Evolutionary conservation across 2,888 invertebrate genomes (phyloP), one percentile per base, ranked within the genome.

Genomic region (Phortica magna): DNA sequence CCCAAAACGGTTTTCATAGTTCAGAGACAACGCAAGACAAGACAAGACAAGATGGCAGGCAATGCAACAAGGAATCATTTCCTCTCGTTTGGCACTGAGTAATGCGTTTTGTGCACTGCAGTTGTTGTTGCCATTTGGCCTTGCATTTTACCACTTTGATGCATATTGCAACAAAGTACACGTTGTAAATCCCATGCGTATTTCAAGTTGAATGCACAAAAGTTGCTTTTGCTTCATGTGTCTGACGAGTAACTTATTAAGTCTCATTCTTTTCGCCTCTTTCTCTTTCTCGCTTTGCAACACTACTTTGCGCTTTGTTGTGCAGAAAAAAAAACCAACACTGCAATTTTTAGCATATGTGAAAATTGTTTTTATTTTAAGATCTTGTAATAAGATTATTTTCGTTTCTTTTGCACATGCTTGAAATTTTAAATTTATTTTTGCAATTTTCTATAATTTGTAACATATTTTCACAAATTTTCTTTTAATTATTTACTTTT

Each of bases 401-500:
- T 19, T 0, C 0, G 19, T 61, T 61, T 61, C 3, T 61, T 61
- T 61, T 19, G 9, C 3, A 4, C 31, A 31, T 31, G 31, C 5
- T 4, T 7, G 19, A 61, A 19, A 19, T 61, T 61, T 19, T 19
- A 5, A 17, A 48, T 48, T 48, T 6, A 48, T 2, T 6, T 48
- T 48, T 14, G 48, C 14, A 9, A 48, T 48, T 9, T 14, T 14
- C 9, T 12, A 48, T 48, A 48, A 14, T 6, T 12, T 48, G 14
- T 6, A 48, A 48, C 48, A 9, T 48, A 48, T 48, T 48, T 0
- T 9, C 2, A 48, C 48, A 6, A 48, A 48, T 48, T 41, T n/a
- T n/a, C n/a, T n/a, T n/a, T n/a, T n/a, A n/a, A n/a, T n/a, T 73
- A 7, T 41, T 48, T 73, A 75, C 42, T 77, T 74, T 59, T 76